phyloP scores from a whole-genome alignment of 1,140 invertebrate genomes.

The Achatina immaculata region DNA sequence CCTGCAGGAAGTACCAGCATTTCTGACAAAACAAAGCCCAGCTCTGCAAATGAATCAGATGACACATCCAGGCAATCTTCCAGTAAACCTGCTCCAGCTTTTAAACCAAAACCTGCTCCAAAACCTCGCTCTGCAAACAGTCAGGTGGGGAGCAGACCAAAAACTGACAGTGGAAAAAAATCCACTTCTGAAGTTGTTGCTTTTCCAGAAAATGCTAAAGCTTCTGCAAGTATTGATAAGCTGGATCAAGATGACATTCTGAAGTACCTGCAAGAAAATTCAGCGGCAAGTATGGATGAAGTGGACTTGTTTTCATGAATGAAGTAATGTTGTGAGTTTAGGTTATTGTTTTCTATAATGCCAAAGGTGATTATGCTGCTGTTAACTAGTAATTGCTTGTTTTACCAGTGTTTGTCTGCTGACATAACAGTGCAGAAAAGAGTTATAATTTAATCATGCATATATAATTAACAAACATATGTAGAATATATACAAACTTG shows the following conservation, averaged over 20 bases:
- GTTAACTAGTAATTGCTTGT: too few relatives aligned
- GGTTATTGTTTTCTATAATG: too few relatives aligned
- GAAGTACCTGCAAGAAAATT: constrained; percentile 31
- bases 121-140: neutral
- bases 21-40: neutral
- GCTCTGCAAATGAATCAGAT: neutral
- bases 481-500: too few relatives aligned
- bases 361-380: too few relatives aligned
- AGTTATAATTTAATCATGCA: too few relatives aligned
- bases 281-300: constrained; percentile 16
- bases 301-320: constrained; percentile 37
- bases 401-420: too few relatives aligned
- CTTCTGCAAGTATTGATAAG: neutral
- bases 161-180: neutral
- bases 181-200: neutral
- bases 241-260: constrained; percentile 34
- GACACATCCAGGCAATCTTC: neutral
- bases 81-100: neutral
- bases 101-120: neutral
- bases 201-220: neutral
- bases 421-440: too few relatives aligned
- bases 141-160: neutral
- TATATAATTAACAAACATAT: too few relatives aligned
- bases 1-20: neutral
- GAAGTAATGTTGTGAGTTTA: neutral